Base-by-base conservation (phyloP, 64 coral and sea anemone species). In the Stylophora pistillata region DNA sequence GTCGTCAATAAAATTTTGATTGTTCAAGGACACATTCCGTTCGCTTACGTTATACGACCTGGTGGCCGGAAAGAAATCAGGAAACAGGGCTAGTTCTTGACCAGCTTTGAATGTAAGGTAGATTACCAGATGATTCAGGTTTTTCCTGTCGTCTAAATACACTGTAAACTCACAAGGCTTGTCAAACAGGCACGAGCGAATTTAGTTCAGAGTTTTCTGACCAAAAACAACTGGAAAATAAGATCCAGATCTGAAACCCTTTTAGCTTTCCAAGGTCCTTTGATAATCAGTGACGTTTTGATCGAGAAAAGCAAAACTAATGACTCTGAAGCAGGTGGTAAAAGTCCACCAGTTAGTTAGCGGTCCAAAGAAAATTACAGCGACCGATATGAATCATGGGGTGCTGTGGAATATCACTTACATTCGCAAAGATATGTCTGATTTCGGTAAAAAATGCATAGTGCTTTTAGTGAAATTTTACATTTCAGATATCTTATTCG, bases 21-120 rank as follows among this genome's bases (percentile, higher is more conserved):
- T 83, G 61, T 83, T 53, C 60, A 34, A 62, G 53, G 41, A 34
- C 80, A 83, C 80, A 62, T 64, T 83, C 62, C 60, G 61, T 54
- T 65, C 20, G 61, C 80, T 84, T 84, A 84, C 80, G 80, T 84
- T 84, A 84, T 84, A 69, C 80, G 27, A 69, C 80, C 80, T 84
- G 80, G 80, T 84, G 80, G 80, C 62, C 62, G 33, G 60, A 70
- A 84, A 52, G 62, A 84, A 84, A 59, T 58, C 9, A 82, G 23
- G 28, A 84, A 84, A 31, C 41, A 84, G 60, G 62, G 80, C 9
- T 84, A 17, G 25, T 52, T 84, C 62, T 5, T 15, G 62, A 53
- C 58, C 37, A 70, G 10, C 53, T 12, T 64, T 84, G 23, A 53
- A 30, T 14, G 23, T 12, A 70, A 21, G 80, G 17, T 84, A 13